Percentiles rank a stretch among this genome's conserved stretches.
Conservation (phyloP, 2,797 vertebrate genomes). For the Pelochelys cantorii region DNA sequence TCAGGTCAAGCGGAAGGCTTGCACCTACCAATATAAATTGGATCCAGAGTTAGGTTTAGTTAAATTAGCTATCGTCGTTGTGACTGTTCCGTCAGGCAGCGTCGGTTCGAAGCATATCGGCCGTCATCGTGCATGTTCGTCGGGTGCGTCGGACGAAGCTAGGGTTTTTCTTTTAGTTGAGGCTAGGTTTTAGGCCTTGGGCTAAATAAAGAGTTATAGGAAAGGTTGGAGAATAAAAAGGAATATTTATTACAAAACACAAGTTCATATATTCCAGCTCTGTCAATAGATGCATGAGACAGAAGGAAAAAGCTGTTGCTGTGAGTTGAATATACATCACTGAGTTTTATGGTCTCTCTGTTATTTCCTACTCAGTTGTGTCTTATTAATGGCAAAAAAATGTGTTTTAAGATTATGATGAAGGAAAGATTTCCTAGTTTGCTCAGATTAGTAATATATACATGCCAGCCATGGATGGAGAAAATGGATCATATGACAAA, state of each 20-base stretch:
- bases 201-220: background rate
- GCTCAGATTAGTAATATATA: slow-evolving; percentile 52
- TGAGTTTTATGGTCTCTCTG: slow-evolving; percentile 44
- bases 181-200: too few species aligned
- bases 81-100: too few species aligned
- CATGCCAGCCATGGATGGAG: slow-evolving; percentile 36
- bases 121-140: too few species aligned
- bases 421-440: slow-evolving; percentile 59
- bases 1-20: too few species aligned
- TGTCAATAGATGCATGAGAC: slow-evolving; percentile 39
- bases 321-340: slow-evolving; percentile 46
- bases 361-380: slow-evolving; percentile 66
- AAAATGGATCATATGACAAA: slow-evolving; percentile 52
- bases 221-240: slow-evolving; percentile 10
- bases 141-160: too few species aligned
- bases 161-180: too few species aligned
- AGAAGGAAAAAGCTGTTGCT: slow-evolving; percentile 37
- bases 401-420: slow-evolving; percentile 66
- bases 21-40: too few species aligned
- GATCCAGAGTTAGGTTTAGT: too few species aligned
- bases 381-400: slow-evolving; percentile 72
- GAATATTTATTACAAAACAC: slow-evolving; percentile 13
- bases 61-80: too few species aligned
- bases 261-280: background rate
- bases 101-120: too few species aligned